Evolutionary conservation across 2,888 invertebrate species (phyloP).

Genomic region (Cataglyphis cursor): DNA sequence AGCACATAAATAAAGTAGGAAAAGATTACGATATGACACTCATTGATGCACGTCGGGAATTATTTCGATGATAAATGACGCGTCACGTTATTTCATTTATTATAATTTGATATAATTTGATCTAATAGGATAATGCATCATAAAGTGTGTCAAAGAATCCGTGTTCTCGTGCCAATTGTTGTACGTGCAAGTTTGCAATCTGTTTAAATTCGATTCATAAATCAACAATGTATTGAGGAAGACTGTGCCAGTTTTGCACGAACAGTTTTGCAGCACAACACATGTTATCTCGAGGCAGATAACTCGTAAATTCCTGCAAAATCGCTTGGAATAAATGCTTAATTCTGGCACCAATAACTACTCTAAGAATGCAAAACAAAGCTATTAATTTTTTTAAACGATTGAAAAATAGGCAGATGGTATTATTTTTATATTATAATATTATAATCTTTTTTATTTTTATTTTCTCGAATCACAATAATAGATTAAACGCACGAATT

Average conservation of each 20-base stretch:
- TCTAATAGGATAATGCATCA: constrained; percentile 4
- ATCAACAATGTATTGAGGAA: neutral
- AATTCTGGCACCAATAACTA: neutral
- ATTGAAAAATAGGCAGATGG: neutral
- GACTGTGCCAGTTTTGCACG: constrained; percentile 26
- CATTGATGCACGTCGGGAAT: neutral
- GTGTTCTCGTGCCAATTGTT: constrained; percentile 27
- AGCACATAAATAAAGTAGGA: neutral
- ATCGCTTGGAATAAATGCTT: constrained; percentile 15
- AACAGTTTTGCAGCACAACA: too few relatives aligned
- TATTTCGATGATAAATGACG: constrained; percentile 34
- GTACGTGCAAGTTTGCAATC: constrained; percentile 4
- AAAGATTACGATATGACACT: neutral
- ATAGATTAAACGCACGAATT: neutral
- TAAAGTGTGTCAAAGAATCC: constrained; percentile 18
- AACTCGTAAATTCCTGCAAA: constrained; percentile 34
- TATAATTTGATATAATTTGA: constrained; percentile 26
- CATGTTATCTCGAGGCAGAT: constrained; percentile 9
- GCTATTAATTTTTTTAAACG: neutral
- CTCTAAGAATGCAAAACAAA: neutral
- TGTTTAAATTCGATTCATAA: constrained; percentile 38
- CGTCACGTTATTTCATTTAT: constrained; percentile 18
- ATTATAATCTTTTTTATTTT: constrained; percentile 10
- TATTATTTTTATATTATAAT: constrained; percentile 6
- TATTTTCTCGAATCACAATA: neutral